Conservation (phyloP, 2,888 invertebrate species). For the Dendrolimus houi region DNA sequence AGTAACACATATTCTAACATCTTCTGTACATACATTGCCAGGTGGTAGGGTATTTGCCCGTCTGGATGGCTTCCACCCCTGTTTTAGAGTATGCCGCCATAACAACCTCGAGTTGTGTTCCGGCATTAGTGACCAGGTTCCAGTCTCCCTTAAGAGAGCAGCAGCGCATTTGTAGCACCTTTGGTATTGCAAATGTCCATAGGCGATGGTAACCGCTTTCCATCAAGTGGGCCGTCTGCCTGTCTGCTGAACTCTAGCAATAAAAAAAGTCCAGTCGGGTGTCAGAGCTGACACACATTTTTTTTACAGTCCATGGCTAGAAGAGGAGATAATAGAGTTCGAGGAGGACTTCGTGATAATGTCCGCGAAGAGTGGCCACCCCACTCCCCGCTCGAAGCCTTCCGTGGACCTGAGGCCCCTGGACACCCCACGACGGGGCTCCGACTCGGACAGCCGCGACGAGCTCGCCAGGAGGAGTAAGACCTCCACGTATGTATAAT, state of each 20-base stretch:
- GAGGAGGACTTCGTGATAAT: slow-evolving; percentile 88
- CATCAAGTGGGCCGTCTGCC: neutral
- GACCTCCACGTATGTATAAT: slow-evolving; percentile 41
- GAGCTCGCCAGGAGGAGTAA: slow-evolving; percentile 43
- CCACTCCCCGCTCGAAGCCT: slow-evolving; percentile 1
- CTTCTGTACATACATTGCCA: too few species aligned
- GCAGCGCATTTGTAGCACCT: too few species aligned
- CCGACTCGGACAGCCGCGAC: slow-evolving; percentile 54
- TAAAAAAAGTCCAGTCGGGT: neutral
- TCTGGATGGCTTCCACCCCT: too few species aligned
- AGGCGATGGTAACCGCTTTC: too few species aligned
- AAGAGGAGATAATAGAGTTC: slow-evolving; percentile 90
- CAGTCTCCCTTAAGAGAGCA: too few species aligned
- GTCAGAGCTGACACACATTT: neutral
- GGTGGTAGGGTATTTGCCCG: too few species aligned
- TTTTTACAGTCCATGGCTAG: slow-evolving; percentile 88
- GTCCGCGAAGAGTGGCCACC: slow-evolving; percentile 46
- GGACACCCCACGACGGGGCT: slow-evolving; percentile 19
- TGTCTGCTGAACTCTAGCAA: neutral
- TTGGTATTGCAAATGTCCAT: too few species aligned
- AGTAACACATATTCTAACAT: too few species aligned
- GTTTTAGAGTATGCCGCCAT: too few species aligned
- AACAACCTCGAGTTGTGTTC: too few species aligned
- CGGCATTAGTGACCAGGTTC: too few species aligned
- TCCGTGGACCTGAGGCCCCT: slow-evolving; percentile 7